Percentiles rank a stretch among this genome's conserved stretches.
phyloP scores from a whole-genome alignment of 2,888 invertebrate genomes.

The Lapara coniferarum region DNA sequence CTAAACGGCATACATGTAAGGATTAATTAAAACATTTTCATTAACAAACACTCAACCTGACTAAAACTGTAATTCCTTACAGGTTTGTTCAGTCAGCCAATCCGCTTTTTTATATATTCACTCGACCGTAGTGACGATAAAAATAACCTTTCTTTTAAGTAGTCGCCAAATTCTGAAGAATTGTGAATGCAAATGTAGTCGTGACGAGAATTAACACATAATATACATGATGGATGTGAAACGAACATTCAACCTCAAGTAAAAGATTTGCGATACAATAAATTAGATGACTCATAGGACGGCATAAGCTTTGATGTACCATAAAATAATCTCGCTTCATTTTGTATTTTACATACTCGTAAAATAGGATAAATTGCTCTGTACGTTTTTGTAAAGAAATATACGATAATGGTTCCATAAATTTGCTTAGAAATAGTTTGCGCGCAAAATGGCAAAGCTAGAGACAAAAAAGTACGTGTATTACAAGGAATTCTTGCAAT shows the following conservation, averaged over 20 bases:
- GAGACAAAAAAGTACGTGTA: no score
- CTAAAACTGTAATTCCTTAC: no score
- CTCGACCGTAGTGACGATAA: slow-evolving; percentile 1
- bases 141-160: slow-evolving; percentile 25
- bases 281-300: slow-evolving; percentile 11
- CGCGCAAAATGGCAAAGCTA: not conserved
- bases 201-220: slow-evolving; percentile 38
- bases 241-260: slow-evolving; percentile 2
- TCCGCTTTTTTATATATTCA: not conserved
- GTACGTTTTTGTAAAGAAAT: slow-evolving; percentile 10
- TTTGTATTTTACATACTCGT: slow-evolving; percentile 13
- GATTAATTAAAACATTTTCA: no score
- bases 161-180: slow-evolving; percentile 35
- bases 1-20: no score
- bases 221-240: slow-evolving; percentile 35
- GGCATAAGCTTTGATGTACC: not conserved
- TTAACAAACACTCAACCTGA: no score
- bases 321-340: slow-evolving; percentile 1
- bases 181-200: slow-evolving; percentile 36
- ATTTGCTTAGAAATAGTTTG: not conserved
- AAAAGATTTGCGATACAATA: slow-evolving; percentile 11
- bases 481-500: no score
- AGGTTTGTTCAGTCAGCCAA: no score
- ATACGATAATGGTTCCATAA: slow-evolving; percentile 1
- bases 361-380: slow-evolving; percentile 14